phyloP scores from a whole-genome alignment of 2,888 invertebrate genomes.

The Eupithecia centaureata region DNA sequence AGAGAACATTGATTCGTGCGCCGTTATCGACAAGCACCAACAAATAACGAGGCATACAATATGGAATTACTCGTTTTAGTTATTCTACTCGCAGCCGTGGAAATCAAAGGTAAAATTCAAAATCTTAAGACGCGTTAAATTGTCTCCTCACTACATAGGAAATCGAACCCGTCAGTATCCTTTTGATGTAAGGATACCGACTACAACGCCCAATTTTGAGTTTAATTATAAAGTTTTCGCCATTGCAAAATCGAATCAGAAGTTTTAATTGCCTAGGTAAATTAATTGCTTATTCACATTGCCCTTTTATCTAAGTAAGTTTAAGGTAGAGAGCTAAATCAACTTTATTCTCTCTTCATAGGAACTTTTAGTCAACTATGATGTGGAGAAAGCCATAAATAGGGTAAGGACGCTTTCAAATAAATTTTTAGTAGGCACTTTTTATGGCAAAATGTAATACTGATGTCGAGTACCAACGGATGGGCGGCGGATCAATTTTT shows the following conservation, averaged over 20 bases:
- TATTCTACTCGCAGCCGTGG: constrained; percentile 26
- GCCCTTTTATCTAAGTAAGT: background rate
- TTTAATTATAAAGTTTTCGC: constrained; percentile 34
- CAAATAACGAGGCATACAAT: constrained; percentile 1
- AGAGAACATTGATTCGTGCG: constrained; percentile 25
- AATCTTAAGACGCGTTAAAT: constrained; percentile 13
- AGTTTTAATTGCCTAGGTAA: constrained; percentile 33
- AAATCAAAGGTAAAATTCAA: constrained; percentile 36
- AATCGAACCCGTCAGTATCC: constrained; percentile 36
- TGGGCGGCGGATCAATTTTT: constrained; percentile 11
- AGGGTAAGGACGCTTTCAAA: too few species aligned
- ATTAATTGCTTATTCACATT: background rate
- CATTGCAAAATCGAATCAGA: constrained; percentile 33
- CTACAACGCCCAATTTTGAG: constrained; percentile 13
- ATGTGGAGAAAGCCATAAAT: background rate
- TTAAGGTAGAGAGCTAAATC: background rate
- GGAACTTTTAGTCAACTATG: background rate
- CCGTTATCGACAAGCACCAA: constrained; percentile 12
- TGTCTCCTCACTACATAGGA: constrained; percentile 23
- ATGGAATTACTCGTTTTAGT: constrained; percentile 29
- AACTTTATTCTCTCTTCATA: background rate
- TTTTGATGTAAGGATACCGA: constrained; percentile 10
- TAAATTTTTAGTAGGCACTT: background rate
- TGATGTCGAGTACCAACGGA: background rate
- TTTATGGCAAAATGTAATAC: background rate